These are phyloP conservation scores for Cephalopholis sonnerati DNA, from an alignment of 2,113 vertebrate genomes.

Conservation along the genomic window DNA sequence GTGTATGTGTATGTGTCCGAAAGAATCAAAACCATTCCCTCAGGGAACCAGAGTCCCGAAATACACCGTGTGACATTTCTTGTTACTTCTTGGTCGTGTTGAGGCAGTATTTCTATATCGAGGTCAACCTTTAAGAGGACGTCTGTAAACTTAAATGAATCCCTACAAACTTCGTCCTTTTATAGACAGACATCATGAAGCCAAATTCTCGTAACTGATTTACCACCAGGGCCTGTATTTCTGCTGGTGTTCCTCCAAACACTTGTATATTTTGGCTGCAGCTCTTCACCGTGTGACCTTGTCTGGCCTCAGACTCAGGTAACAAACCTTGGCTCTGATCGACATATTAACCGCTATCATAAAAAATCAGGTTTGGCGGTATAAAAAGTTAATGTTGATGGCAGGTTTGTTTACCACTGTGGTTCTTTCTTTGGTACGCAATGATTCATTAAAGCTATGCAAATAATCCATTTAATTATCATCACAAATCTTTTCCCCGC, in stretches of 20 bases:
- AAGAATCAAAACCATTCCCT: conserved; percentile 41
- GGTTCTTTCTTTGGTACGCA: background rate
- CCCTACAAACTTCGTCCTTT: background rate
- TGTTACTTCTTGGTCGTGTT: background rate
- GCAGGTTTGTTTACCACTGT: background rate
- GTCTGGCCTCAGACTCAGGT: background rate
- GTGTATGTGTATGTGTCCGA: background rate
- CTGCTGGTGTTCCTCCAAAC: background rate
- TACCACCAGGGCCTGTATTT: background rate
- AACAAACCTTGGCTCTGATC: background rate
- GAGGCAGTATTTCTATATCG: conserved; percentile 3
- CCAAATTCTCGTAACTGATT: background rate
- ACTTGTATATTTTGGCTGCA: background rate
- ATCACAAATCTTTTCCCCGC: background rate
- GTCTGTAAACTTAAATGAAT: conserved; percentile 37
- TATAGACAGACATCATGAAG: background rate
- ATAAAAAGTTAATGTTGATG: background rate
- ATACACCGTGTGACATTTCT: conserved; percentile 53
- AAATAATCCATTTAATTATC: background rate
- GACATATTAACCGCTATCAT: background rate
- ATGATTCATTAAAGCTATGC: background rate
- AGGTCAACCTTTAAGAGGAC: conserved; percentile 26
- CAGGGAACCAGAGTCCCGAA: conserved; percentile 32
- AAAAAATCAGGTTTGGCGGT: background rate
- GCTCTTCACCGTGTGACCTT: background rate